Conservation (phyloP, 2,888 invertebrate species). For the Operophtera brumata region DNA sequence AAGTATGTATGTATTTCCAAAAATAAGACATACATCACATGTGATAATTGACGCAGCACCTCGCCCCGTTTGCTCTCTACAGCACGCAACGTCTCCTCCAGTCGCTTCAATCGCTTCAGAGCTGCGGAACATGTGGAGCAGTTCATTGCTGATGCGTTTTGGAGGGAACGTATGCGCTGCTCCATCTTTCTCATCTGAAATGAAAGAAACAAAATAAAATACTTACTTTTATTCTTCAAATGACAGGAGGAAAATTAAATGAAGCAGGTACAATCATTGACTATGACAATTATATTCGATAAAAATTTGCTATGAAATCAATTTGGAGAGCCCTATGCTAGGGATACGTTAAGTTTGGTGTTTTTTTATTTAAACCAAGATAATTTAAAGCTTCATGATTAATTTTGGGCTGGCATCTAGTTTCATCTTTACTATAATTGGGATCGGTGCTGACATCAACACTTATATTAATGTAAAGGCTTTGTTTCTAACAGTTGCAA, state of each 20-base stretch:
- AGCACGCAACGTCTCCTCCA: conserved; percentile 82
- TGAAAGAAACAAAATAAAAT: background rate
- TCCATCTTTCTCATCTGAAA: conserved; percentile 85
- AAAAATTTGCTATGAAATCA: too few relatives aligned
- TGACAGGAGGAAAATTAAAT: too few relatives aligned
- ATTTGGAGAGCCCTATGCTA: too few relatives aligned
- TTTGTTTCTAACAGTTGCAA: background rate
- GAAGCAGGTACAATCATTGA: too few relatives aligned
- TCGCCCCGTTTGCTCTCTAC: conserved; percentile 83
- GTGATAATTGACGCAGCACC: conserved; percentile 87
- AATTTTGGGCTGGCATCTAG: background rate
- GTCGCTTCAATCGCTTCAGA: conserved; percentile 81
- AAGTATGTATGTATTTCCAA: too few relatives aligned
- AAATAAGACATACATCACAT: conserved; percentile 85
- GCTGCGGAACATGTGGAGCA: conserved; percentile 85
- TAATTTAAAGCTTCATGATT: background rate
- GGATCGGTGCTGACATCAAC: too few relatives aligned
- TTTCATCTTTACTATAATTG: too few relatives aligned
- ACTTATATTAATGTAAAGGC: background rate
- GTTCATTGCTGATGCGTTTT: conserved; percentile 84
- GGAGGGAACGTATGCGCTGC: conserved; percentile 84
- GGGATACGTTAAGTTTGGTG: too few relatives aligned
- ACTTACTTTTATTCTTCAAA: too few relatives aligned
- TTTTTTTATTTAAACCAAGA: background rate
- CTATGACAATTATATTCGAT: too few relatives aligned